Base-by-base conservation (phyloP, 2,888 invertebrate species). In the Heliconius aoede region DNA sequence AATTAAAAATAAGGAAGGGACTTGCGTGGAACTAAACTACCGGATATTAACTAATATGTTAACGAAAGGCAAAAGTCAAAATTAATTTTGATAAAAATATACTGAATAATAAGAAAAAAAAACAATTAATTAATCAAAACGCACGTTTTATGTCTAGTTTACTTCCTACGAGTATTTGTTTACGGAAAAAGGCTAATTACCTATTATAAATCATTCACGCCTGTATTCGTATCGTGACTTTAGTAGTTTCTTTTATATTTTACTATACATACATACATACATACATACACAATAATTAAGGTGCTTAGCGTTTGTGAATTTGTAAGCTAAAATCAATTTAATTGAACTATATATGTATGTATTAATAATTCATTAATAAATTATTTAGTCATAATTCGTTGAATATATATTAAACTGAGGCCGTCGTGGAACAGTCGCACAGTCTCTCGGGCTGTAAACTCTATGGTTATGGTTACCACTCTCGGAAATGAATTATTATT, bases 101-200 rank as follows among this genome's bases (percentile, higher is more conserved):
- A 11, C 24, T 11, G 1, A 40, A 24, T 24, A 64, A 9, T 32
- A 32, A 21, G 1, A 40, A 24, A 58, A 64, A 9, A 64, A 32
- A 21, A 1, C 30, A 5, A 46, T 51, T 21, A 4, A 30, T 13
- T 51, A 51, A 24, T 28, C 5, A 28, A 28, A 67, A 68, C 40
- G 67, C 67, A 30, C 40, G 9, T 46, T 18, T 67, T 46, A 1
- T 46, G 13, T 51, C 51, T 51, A 30, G 15, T 55, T 74, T 60
- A 40, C 68, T 74, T 74, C 74, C 74, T 68, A n/a, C n/a, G n/a
- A n/a, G n/a, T n/a, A 24, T 74, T 74, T 40, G 18, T 46, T 68
- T 30, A 46, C 28, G 68, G 74, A 74, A 60, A 36, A 36, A 36
- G 55, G 21, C 55, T 67, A 28, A 60, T 60, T 68, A 68, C 24